Evolutionary conservation across 1,140 invertebrate species (phyloP), one percentile per base, ranked within the genome.

Genomic region (Neodiprion fabricii): DNA sequence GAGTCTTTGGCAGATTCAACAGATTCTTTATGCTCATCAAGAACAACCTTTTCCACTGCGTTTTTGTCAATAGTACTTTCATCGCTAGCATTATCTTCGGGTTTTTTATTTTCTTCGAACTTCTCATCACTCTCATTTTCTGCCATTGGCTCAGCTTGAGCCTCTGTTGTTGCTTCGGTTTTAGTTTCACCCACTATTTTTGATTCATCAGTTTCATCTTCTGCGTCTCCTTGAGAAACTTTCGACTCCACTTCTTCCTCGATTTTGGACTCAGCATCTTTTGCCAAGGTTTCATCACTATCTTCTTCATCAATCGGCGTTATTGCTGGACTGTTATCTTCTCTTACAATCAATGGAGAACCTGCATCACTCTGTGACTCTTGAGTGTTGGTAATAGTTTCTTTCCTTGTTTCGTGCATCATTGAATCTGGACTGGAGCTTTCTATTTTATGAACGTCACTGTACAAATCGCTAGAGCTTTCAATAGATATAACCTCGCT

Each of bases 21-120:
- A n/a, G 86, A 87, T 74, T 89, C 83, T 48, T 87, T 87, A 48
- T 89, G 79, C 71, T 90, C 89, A 70, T 88, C 84, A 75, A 86
- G 85, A n/a, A 89, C 86, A 66, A 89, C 89, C 70, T 76, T 78
- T 28, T 73, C 69, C 12, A 77, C 76, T 12, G 80, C 74, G 8
- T 81, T 79, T 53, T 84, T 78, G 48, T 79, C 75, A 67, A n/a
- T 72, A 61, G 53, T 66, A 9, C 66, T 71, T n/a, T 21, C 67
- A 23, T 21, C 53, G 11, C 48, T n/a, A 61, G 28, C 17, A 69
- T 73, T 69, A 21, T 49, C 67, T 53, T 40, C 50, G n/a, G 68
- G 40, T 61, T 69, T 70, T 47, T 67, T 77, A 47, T 71, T 79
- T 73, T 85, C 85, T 23, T 85, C 79, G 7, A 82, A 76, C 21